Evolutionary conservation across 2,888 invertebrate genomes (phyloP), one percentile per base, ranked within the genome.

Genomic region (Caenorhabditis imperialis): DNA sequence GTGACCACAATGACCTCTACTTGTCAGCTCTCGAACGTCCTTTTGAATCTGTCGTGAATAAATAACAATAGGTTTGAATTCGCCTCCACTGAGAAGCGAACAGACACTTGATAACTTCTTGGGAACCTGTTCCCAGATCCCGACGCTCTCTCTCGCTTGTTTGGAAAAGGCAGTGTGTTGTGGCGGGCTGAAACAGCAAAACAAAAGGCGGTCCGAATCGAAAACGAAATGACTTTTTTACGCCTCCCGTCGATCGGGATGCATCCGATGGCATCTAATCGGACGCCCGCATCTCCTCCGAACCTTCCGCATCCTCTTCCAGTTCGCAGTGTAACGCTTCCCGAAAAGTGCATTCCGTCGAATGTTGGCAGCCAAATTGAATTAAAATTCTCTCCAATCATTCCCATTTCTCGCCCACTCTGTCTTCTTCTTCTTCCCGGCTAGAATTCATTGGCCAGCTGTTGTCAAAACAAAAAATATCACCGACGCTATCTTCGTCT

Each of bases 71-170:
- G 30, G 30, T 30, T 30, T 10, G 30, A 6, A 6, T 6, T 30
- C 30, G 6, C 33, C 25, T 61, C 61, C 33, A 42, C 42, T 35
- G 57, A 65, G n/a, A n/a, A n/a, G n/a, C n/a, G n/a, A n/a, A n/a
- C n/a, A n/a, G n/a, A 65, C 65, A 65, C 65, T 65, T 65, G 55
- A 65, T 65, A 65, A 65, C 65, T 65, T 65, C 65, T 50, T 57
- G 4, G 57, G 57, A 65, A 65, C 69, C 60, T 60, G 69, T 60
- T 58, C 47, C 23, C 1, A 27, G 58, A 22, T 47, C 53, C 10
- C 38, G 20, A 14, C 30, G 6, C 30, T 30, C 33, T 45, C 45
- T 10, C 42, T 50, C 20, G 50, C 50, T 45, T 42, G 58, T 58
- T 53, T 51, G 51, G 38, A 69, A 60, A 69, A n/a, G n/a, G n/a